A percentile compares a stretch with the other conserved stretches of the same genome.
Evolutionary conservation across 2,113 vertebrate species (phyloP).

Genomic region (Nesogale talazaci): DNA sequence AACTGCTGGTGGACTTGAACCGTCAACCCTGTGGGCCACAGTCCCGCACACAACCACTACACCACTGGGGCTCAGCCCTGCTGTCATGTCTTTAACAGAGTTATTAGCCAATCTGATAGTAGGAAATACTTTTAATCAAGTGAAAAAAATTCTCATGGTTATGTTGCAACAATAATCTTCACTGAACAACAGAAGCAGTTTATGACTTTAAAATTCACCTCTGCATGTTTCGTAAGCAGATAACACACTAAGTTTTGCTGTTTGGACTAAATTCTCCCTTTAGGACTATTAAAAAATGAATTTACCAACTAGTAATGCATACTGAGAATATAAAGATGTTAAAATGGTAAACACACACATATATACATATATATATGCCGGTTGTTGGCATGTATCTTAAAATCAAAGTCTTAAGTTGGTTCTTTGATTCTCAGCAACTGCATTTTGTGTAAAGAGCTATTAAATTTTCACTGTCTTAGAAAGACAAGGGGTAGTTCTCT

Average conservation of each 20-base stretch:
- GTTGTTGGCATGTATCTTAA: too few species aligned
- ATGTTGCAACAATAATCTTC: not conserved
- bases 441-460: slow-evolving; percentile 19
- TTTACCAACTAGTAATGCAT: slow-evolving; percentile 35
- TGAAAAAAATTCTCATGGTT: not conserved
- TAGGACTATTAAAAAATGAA: slow-evolving; percentile 36
- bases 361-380: too few species aligned
- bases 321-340: not conserved
- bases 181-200: not conserved
- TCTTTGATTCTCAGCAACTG: not conserved
- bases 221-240: slow-evolving; percentile 71
- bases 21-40: too few species aligned
- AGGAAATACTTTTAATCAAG: slow-evolving; percentile 26
- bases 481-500: too few species aligned
- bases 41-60: too few species aligned
- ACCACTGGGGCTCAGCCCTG: too few species aligned
- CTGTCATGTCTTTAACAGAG: not conserved
- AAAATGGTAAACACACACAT: not conserved
- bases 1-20: too few species aligned
- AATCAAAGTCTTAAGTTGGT: slow-evolving; percentile 11
- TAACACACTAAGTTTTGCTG: slow-evolving; percentile 34
- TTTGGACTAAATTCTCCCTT: slow-evolving; percentile 34
- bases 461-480: slow-evolving; percentile 45
- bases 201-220: slow-evolving; percentile 20
- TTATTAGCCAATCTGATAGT: not conserved